Evolutionary conservation across 2,888 invertebrate species (phyloP).

Genomic region (Hartigia nigra): DNA sequence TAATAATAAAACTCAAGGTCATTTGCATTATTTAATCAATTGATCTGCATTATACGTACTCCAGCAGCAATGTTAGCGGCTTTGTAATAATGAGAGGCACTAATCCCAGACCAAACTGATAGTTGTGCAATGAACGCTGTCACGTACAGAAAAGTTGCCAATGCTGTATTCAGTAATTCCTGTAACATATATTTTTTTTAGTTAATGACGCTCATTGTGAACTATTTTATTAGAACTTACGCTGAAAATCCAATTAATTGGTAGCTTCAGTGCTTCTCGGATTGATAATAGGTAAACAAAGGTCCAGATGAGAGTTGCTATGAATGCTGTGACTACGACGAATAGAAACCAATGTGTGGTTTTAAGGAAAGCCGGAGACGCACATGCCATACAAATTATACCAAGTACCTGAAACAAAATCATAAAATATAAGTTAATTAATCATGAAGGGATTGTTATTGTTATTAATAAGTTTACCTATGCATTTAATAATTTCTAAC

Average conservation of each 20-base stretch:
- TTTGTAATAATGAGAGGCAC: constrained; percentile 47
- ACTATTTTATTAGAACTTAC: constrained; percentile 68
- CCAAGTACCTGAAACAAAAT: constrained; percentile 76
- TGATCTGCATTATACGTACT: constrained; percentile 68
- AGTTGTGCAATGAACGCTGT: constrained; percentile 86
- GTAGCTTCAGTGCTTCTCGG: constrained; percentile 80
- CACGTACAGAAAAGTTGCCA: constrained; percentile 78
- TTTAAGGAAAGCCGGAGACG: constrained; percentile 74
- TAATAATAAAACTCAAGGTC: background rate
- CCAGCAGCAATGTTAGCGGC: constrained; percentile 81
- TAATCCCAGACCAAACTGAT: constrained; percentile 69
- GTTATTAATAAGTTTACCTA: background rate
- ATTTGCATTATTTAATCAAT: background rate
- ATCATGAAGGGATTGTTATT: background rate
- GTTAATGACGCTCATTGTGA: background rate
- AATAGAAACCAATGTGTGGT: constrained; percentile 87
- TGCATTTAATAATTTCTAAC: background rate
- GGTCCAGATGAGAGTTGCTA: constrained; percentile 84
- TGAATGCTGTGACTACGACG: constrained; percentile 84
- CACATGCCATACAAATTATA: constrained; percentile 86
- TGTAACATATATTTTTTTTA: constrained; percentile 65
- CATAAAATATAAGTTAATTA: background rate
- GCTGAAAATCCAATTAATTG: constrained; percentile 86
- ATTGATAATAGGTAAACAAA: constrained; percentile 84
- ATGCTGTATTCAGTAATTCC: constrained; percentile 83